Percentiles rank a stretch among this genome's conserved stretches.
Evolutionary conservation across 2,797 vertebrate species (phyloP).

Genomic region (Hylomyscus alleni): DNA sequence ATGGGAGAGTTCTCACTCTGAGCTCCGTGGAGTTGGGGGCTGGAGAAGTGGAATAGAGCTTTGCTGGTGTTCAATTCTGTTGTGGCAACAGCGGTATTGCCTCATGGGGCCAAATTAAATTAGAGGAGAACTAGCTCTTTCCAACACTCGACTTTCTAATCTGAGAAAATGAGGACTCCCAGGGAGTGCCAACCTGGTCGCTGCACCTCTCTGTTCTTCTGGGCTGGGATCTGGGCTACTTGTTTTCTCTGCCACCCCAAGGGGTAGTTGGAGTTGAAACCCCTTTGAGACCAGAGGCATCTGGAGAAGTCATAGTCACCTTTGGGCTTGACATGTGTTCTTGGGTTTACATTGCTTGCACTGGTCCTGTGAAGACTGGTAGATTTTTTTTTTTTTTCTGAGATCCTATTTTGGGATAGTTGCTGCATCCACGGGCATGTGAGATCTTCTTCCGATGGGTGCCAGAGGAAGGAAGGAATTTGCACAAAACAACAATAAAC

Average conservation of each 20-base stretch:
- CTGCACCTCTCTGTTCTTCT: not conserved
- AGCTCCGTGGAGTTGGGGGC: not conserved
- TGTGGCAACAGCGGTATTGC: not conserved
- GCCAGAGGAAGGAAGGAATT: constrained; percentile 47
- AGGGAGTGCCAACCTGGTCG: not conserved
- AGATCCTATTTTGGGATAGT: not conserved
- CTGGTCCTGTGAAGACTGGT: not conserved
- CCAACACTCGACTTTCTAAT: constrained; percentile 37
- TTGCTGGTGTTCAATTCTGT: not conserved
- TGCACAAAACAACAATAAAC: constrained; percentile 1
- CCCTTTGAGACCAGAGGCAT: not conserved
- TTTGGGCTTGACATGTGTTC: not conserved
- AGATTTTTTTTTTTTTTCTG: constrained; percentile 30
- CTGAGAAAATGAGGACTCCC: constrained; percentile 58
- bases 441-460: not conserved
- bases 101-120: constrained; percentile 41
- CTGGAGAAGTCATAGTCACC: not conserved
- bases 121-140: constrained; percentile 28
- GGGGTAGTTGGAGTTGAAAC: not conserved
- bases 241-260: not conserved
- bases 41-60: not conserved
- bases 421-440: not conserved
- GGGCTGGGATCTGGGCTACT: not conserved
- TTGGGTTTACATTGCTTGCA: not conserved
- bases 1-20: not conserved